A percentile compares a stretch with the other conserved stretches of the same genome.
Evolutionary conservation across 2,113 vertebrate species (phyloP).

Genomic region (Aplodontia rufa): DNA sequence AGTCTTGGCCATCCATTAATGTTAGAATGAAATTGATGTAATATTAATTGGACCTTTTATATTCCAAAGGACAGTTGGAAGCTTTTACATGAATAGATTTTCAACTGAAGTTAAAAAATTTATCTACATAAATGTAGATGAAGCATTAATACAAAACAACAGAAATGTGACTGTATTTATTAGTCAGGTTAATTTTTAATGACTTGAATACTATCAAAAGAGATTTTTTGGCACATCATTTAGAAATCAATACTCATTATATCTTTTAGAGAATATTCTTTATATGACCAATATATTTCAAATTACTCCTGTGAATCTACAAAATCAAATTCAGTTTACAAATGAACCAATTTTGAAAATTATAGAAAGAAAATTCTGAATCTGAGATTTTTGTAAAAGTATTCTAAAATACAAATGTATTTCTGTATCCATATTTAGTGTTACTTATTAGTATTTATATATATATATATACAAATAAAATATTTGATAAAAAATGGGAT

Average conservation of each 20-base stretch:
- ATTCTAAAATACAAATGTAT: not conserved
- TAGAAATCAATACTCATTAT: conserved; percentile 21
- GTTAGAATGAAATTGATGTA: not conserved
- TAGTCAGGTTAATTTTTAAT: conserved; percentile 24
- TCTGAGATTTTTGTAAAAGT: not conserved
- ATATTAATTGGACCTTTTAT: not conserved
- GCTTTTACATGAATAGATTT: conserved; percentile 14
- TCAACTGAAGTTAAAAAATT: conserved; percentile 16
- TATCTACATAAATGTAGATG: conserved; percentile 39
- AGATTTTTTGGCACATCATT: not conserved
- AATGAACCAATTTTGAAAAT: conserved; percentile 28
- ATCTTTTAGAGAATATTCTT: conserved; percentile 16
- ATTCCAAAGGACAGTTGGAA: not conserved
- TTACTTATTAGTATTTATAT: not conserved
- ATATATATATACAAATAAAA: not conserved
- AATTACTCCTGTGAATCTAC: not conserved
- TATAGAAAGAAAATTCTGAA: not conserved
- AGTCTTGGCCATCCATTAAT: not conserved
- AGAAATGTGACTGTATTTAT: conserved; percentile 32
- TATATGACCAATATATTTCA: conserved; percentile 1
- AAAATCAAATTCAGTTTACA: conserved; percentile 13
- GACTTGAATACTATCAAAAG: not conserved
- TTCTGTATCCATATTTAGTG: not conserved
- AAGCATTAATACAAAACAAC: conserved; percentile 47
- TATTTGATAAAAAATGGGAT: not conserved